phyloP scores from a whole-genome alignment of 2,113 vertebrate species.

The cat (Felis catus) region F.catus_Fca126_mat1.0 CM031421.1:35344001-35344500 shows the following conservation, averaged over 20 bases:
- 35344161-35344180: background rate
- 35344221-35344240: background rate
- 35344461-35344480: background rate
- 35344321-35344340: too few species aligned
- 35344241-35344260: background rate
- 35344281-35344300: too few species aligned
- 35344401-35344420: background rate
- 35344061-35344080: background rate
- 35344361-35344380: too few species aligned
- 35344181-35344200: background rate
- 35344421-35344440: background rate
- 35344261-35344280: background rate
- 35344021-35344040: background rate
- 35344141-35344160: background rate
- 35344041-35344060: background rate
- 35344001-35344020: background rate
- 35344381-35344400: too few species aligned
- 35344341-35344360: too few species aligned
- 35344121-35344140: background rate
- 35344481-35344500: background rate
- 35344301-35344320: too few species aligned
- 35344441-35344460: background rate
- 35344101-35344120: background rate
- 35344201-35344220: background rate
- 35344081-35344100: background rate